Percentiles rank a stretch among this genome's conserved stretches.
phyloP scores from a whole-genome alignment of 2,113 vertebrate genomes.

The Bubo blakistoni region DNA sequence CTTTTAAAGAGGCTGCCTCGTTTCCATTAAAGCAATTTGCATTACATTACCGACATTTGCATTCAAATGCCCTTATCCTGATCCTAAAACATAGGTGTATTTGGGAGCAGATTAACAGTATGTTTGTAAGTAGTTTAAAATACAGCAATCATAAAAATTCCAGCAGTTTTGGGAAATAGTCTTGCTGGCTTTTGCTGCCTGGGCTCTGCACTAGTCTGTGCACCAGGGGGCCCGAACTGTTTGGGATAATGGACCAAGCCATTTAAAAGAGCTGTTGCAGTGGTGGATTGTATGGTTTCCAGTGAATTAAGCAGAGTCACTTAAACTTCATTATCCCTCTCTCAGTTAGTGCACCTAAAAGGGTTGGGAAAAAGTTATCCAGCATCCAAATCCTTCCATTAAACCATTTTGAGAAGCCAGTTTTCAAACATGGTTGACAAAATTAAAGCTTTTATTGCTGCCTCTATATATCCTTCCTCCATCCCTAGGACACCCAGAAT shows the following conservation, averaged over 20 bases:
- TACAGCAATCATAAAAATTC: slow-evolving; percentile 25
- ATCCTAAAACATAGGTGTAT: slow-evolving; percentile 27
- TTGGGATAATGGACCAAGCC: slow-evolving; percentile 4
- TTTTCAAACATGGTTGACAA: neutral
- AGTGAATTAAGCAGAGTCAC: slow-evolving; percentile 35
- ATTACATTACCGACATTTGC: slow-evolving; percentile 10
- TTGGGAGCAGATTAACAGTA: slow-evolving; percentile 10
- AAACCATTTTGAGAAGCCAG: neutral
- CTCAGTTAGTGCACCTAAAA: neutral
- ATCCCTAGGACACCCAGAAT: neutral
- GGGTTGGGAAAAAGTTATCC: neutral
- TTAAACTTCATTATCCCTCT: slow-evolving; percentile 34
- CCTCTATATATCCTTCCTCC: neutral
- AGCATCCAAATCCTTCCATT: neutral
- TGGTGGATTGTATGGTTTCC: slow-evolving; percentile 15
- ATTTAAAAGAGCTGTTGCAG: neutral
- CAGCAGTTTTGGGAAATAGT: neutral
- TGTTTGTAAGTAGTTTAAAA: slow-evolving; percentile 38
- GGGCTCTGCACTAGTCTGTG: neutral
- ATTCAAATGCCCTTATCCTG: slow-evolving; percentile 4
- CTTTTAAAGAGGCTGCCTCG: neutral
- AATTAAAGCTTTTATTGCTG: neutral
- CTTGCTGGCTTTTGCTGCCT: neutral
- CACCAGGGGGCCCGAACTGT: neutral
- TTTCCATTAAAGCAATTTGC: slow-evolving; percentile 36